A percentile compares a stretch with the other conserved stretches of the same genome.
phyloP scores from a whole-genome alignment of 2,888 invertebrate genomes.

The Polyommatus icarus region DNA sequence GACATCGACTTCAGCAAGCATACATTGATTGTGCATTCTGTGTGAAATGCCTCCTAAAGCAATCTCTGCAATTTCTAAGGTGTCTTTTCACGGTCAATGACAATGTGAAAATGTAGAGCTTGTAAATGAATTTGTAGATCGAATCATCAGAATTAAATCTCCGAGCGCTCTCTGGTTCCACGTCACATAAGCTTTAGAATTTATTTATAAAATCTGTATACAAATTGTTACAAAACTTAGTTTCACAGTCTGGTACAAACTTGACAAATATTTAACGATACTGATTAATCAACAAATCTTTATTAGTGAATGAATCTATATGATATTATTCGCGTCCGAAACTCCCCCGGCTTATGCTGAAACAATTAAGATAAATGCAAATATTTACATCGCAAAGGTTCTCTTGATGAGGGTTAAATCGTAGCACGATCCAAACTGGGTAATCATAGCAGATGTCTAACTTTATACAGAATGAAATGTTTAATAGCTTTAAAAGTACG shows the following conservation, averaged over 20 bases:
- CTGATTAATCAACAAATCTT: conserved; percentile 26
- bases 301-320: conserved; percentile 26
- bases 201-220: conserved; percentile 68
- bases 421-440: conserved; percentile 13
- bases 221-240: conserved; percentile 50
- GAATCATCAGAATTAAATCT: conserved; percentile 56
- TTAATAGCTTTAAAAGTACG: not conserved
- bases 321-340: conserved; percentile 41
- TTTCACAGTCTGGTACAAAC: conserved; percentile 35
- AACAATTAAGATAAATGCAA: conserved; percentile 70
- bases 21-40: conserved; percentile 43
- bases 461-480: conserved; percentile 28
- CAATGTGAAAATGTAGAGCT: conserved; percentile 37
- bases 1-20: conserved; percentile 62
- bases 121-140: conserved; percentile 67
- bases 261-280: conserved; percentile 35
- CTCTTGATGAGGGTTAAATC: conserved; percentile 26
- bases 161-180: conserved; percentile 69
- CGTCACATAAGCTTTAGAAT: conserved; percentile 52
- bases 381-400: conserved; percentile 45
- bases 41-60: conserved; percentile 8
- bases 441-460: conserved; percentile 21
- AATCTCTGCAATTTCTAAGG: conserved; percentile 10
- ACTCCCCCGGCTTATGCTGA: conserved; percentile 70
- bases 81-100: not conserved